Conservation (phyloP, 1,140 invertebrate species). For the Cephus cinctus region DNA sequence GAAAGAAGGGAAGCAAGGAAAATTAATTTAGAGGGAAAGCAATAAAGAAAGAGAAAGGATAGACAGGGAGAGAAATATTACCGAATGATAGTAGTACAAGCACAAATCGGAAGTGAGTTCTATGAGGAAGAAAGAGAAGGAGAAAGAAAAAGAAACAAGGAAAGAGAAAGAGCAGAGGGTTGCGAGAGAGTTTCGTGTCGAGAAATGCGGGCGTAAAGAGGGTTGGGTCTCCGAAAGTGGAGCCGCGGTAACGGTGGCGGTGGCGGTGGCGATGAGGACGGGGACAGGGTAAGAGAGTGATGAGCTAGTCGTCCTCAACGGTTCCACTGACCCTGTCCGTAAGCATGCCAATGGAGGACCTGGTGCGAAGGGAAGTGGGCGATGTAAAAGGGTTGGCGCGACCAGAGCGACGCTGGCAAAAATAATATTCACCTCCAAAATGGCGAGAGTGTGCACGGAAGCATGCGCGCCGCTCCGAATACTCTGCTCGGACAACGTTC, state of each 20-base stretch:
- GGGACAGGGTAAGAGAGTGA: too few relatives aligned
- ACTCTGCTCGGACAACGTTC: conserved; percentile 29
- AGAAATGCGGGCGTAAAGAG: conserved; percentile 41
- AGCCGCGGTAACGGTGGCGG: background rate
- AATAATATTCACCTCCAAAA: conserved; percentile 53
- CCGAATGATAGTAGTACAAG: too few relatives aligned
- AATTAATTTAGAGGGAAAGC: conserved; percentile 2
- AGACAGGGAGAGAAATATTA: too few relatives aligned
- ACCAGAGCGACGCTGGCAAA: conserved; percentile 13
- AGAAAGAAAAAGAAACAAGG: background rate
- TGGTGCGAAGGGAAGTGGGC: too few relatives aligned
- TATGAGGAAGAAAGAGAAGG: background rate
- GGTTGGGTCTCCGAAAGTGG: conserved; percentile 31
- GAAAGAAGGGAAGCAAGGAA: background rate
- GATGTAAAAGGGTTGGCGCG: too few relatives aligned
- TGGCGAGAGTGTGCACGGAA: conserved; percentile 45
- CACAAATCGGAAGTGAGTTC: background rate
- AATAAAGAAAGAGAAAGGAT: conserved; percentile 9
- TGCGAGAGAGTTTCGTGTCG: conserved; percentile 9
- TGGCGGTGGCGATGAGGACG: too few relatives aligned
- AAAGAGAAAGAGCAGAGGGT: conserved; percentile 6
- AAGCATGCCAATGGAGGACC: too few relatives aligned
- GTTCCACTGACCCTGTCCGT: too few relatives aligned
- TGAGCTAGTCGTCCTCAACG: background rate
- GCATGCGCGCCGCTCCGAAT: conserved; percentile 39